Evolutionary conservation across 2,113 vertebrate genomes (phyloP).

Genomic region (Lepisosteus oculatus): DNA sequence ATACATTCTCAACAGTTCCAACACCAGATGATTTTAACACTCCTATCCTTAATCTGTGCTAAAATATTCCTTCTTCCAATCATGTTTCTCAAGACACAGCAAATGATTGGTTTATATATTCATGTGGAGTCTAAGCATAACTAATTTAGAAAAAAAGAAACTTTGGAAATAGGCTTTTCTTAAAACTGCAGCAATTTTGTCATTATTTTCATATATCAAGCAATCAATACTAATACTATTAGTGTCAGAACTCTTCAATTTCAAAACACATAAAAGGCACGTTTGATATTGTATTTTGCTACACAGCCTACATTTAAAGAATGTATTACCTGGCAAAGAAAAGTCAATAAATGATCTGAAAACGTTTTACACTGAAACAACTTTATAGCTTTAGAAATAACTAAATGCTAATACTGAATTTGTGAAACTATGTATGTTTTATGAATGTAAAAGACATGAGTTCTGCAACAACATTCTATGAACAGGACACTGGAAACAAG

Average conservation of each 20-base stretch:
- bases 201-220: not conserved
- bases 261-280: not conserved
- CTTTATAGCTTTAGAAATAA: not conserved
- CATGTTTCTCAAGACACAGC: too few relatives aligned
- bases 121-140: too few relatives aligned
- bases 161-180: not conserved
- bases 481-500: too few relatives aligned
- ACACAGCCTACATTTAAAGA: not conserved
- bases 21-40: too few relatives aligned
- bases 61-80: too few relatives aligned
- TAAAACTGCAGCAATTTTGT: not conserved
- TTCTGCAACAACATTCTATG: not conserved
- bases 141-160: too few relatives aligned
- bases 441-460: not conserved
- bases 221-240: not conserved
- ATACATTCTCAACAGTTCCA: too few relatives aligned
- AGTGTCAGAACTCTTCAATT: not conserved
- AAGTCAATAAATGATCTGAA: not conserved
- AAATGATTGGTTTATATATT: too few relatives aligned
- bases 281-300: constrained; percentile 1
- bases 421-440: too few relatives aligned
- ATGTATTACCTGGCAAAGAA: not conserved
- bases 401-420: not conserved
- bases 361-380: not conserved
- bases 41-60: too few relatives aligned